phyloP scores from a whole-genome alignment of 1,140 invertebrate genomes.

The Macrocentrus cingulum region DNA sequence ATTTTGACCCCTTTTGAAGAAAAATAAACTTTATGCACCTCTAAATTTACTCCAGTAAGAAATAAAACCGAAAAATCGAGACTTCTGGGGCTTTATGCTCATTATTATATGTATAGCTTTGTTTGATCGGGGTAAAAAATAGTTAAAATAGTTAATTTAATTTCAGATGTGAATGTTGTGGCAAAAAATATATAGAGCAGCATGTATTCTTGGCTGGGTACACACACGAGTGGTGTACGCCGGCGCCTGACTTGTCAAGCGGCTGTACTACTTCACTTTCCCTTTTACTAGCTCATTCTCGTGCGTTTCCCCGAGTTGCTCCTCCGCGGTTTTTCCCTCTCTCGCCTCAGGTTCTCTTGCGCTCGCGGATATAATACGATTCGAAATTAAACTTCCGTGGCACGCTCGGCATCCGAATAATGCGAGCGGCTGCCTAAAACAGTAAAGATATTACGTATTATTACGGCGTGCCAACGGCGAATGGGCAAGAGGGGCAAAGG shows the following conservation, averaged over 20 bases:
- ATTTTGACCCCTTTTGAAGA: too few relatives aligned
- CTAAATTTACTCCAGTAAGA: too few relatives aligned
- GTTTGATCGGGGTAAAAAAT: too few relatives aligned
- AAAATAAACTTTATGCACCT: too few relatives aligned
- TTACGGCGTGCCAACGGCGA: constrained; percentile 46
- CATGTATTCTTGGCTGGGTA: too few relatives aligned
- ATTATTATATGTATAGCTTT: too few relatives aligned
- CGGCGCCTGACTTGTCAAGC: not conserved
- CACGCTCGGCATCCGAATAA: constrained; percentile 53
- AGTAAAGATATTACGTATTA: constrained; percentile 57
- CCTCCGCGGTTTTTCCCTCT: not conserved
- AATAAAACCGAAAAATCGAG: too few relatives aligned
- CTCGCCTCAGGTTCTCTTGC: constrained; percentile 13
- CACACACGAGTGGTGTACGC: not conserved
- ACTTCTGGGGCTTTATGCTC: too few relatives aligned
- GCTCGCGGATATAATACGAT: constrained; percentile 49
- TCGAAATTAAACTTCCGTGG: constrained; percentile 54
- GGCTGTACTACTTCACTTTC: not conserved
- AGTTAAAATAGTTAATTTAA: too few relatives aligned
- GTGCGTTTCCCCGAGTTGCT: not conserved
- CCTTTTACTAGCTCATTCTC: constrained; percentile 7
- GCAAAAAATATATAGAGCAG: too few relatives aligned
- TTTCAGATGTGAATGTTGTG: too few relatives aligned
- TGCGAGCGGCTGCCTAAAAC: constrained; percentile 53
- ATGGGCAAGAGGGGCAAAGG: constrained; percentile 9